Evolutionary conservation across 2,113 vertebrate genomes (phyloP), one percentile per base, ranked within the genome.

Genomic region (Nycticorax nycticorax): DNA sequence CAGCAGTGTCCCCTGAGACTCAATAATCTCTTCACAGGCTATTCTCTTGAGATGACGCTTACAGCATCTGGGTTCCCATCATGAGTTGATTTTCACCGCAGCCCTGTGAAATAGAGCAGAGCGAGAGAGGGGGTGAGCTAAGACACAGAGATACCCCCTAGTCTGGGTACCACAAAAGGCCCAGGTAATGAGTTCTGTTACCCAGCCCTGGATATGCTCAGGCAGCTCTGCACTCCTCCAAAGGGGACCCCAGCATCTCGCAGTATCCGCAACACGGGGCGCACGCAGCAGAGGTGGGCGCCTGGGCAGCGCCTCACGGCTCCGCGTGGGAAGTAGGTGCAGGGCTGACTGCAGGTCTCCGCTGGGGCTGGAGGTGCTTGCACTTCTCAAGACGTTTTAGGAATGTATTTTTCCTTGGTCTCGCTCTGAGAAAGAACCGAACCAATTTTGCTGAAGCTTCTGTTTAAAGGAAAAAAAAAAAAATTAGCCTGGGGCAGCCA

Each of bases 361-460:
- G 7, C 33, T 27, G 71, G 8, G 59, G 30, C 67, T 63, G 20
- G 45, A 68, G 62, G 35, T 0, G 0, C 21, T 53, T 64, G 39
- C 24, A 24, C 55, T 96, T 94, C 79, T 91, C 63, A 52, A 47
- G 69, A 32, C 17, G 39, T 93, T 67, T 73, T 56, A 67, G 45
- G 86, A 89, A 81, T 43, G 21, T 81, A 69, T 60, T 93, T 96
- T 91, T 32, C 82, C 52, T 66, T 47, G 80, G n/a, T 68, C 76
- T 92, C 2, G 0, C 76, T 87, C 85, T 52, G 62, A 89, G 68
- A 95, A 96, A 94, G 24, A 85, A 80, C 72, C 71, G 93, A 94
- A 93, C 30, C 47, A 91, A 68, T 93, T 96, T 78, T 77, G 39
- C 88, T 92, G 91, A 89, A 87, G 88, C 68, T 53, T 91, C 85